Evolutionary conservation across 2,113 vertebrate species (phyloP).

Genomic region (Saimiri boliviensis): DNA sequence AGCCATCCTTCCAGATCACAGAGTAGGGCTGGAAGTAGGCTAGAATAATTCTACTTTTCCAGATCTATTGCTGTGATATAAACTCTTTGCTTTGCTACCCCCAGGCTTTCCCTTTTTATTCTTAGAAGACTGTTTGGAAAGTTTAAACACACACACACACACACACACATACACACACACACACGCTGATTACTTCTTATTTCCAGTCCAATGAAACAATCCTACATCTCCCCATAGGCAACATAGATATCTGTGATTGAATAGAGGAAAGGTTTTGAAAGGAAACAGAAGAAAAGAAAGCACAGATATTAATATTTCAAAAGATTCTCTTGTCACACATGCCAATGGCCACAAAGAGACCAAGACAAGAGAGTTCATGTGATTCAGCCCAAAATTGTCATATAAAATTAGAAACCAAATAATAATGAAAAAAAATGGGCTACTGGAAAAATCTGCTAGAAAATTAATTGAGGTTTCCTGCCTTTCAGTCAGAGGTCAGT

Average conservation of each 20-base stretch:
- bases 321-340: not conserved
- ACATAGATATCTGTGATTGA: not conserved
- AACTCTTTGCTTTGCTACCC: not conserved
- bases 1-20: not conserved
- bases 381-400: not conserved
- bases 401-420: not conserved
- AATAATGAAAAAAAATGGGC: not conserved
- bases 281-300: not conserved
- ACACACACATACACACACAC: not conserved
- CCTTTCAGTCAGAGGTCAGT: not conserved
- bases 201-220: constrained; percentile 7
- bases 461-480: constrained; percentile 3
- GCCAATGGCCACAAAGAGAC: not conserved
- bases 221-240: not conserved
- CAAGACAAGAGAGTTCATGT: not conserved
- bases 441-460: not conserved
- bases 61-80: not conserved
- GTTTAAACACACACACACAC: not conserved
- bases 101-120: not conserved
- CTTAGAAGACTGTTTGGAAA: not conserved
- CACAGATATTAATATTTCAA: not conserved
- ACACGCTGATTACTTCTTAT: not conserved
- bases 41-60: not conserved
- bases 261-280: not conserved
- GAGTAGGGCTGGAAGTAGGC: not conserved